phyloP scores from a whole-genome alignment of 2,113 vertebrate species.

The Nematolebias whitei region DNA sequence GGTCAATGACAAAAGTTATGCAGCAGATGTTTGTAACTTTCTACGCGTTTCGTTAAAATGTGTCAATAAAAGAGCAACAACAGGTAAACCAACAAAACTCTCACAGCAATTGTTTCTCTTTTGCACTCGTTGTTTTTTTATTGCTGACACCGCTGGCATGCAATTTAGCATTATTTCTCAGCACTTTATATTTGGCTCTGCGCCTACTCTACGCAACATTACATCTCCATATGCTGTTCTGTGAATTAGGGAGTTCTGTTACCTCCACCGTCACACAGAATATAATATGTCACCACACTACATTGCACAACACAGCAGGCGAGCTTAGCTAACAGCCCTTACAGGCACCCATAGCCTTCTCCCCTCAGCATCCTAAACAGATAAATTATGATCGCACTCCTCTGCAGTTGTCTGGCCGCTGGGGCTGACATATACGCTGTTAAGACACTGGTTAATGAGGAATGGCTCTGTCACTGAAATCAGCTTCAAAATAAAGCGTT shows the following conservation, averaged over 20 bases:
- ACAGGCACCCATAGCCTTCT: slow-evolving; percentile 30
- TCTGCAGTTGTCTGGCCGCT: slow-evolving; percentile 65
- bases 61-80: background rate
- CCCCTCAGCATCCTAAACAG: slow-evolving; percentile 63
- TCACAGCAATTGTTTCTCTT: background rate
- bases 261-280: slow-evolving; percentile 37
- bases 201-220: slow-evolving; percentile 33
- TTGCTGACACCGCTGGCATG: slow-evolving; percentile 7
- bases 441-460: slow-evolving; percentile 73
- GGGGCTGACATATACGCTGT: slow-evolving; percentile 69
- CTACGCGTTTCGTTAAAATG: too few species aligned
- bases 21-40: too few species aligned
- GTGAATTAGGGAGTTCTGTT: slow-evolving; percentile 45
- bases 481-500: slow-evolving; percentile 63
- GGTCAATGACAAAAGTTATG: too few species aligned
- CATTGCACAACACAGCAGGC: slow-evolving; percentile 48
- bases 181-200: slow-evolving; percentile 22
- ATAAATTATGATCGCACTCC: slow-evolving; percentile 71
- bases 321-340: slow-evolving; percentile 51
- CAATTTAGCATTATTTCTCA: slow-evolving; percentile 26
- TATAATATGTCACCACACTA: slow-evolving; percentile 53
- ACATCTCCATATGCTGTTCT: slow-evolving; percentile 50
- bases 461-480: slow-evolving; percentile 66
- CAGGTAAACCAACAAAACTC: background rate
- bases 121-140: background rate